Evolutionary conservation across 2,888 invertebrate species (phyloP), one percentile per base, ranked within the genome.

Genomic region (Drosophila koepferae): DNA sequence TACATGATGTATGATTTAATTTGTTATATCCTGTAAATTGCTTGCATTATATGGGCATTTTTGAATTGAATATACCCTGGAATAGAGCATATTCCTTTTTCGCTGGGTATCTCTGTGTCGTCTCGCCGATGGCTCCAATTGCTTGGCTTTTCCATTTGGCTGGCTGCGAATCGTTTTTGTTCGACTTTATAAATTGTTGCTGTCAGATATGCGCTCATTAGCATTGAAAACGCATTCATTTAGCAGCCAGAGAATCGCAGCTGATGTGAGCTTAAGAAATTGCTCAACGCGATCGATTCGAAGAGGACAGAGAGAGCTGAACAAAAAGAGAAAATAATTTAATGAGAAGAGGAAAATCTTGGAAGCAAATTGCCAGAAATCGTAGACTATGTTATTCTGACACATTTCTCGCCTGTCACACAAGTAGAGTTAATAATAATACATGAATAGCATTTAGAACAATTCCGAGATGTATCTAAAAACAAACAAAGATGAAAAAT

Each of bases 201-300:
- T 91, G 91, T 91, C 90, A 82, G 81, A 90, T 84, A 81, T 44
- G 77, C 76, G 81, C 86, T 90, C 89, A 90, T 91, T 90, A 91
- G 90, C 91, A 91, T 89, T 77, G 77, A 59, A 76, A 81, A 79
- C 78, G 70, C 71, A 79, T 78, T 72, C 63, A 65, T 74, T 74
- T 66, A 59, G 56, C 41, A 53, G 63, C 48, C 61, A 7, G 16
- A 62, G 49, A 16, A 49, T 31, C 49, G 31, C 66, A 68, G 63
- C 66, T 59, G 34, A 38, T 59, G 44, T 67, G 43, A 44, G 56
- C 7, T 46, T 28, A 38, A 20, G 49, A 41, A 34, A 41, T 28
- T 44, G 31, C 62, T 62, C 55, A 49, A 51, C 18, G 63, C 53
- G 60, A 68, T 80, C 63, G 31, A 43, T 41, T 54, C 38, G 23